These are phyloP conservation scores for Caenorhabditis sp. DNA, from an alignment of 2,888 invertebrate genomes.

Conservation along the genomic window DNA sequence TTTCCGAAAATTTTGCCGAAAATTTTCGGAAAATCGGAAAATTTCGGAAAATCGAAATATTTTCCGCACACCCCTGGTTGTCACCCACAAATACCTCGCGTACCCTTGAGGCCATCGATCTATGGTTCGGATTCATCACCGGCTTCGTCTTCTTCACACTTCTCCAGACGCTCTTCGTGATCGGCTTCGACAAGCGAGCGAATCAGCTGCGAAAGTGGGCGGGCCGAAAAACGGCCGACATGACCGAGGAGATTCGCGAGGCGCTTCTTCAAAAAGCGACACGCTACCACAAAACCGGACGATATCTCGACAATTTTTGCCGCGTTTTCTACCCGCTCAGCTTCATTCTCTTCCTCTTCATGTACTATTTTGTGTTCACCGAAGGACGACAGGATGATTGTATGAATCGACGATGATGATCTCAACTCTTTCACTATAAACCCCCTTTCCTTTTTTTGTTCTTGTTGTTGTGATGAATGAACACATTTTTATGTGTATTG, in stretches of 20 bases:
- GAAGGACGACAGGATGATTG: slow-evolving; percentile 75
- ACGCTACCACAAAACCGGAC: slow-evolving; percentile 76
- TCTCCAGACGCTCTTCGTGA: slow-evolving; percentile 78
- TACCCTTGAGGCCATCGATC: slow-evolving; percentile 78
- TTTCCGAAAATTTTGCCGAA: no score
- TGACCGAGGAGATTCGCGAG: slow-evolving; percentile 75
- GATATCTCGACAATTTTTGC: slow-evolving; percentile 77
- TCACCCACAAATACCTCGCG: no score
- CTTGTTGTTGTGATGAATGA: not conserved
- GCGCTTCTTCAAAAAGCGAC: slow-evolving; percentile 73
- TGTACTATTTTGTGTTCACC: slow-evolving; percentile 79
- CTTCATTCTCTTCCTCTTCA: slow-evolving; percentile 77
- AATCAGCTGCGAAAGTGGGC: slow-evolving; percentile 78
- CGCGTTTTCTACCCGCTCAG: slow-evolving; percentile 77
- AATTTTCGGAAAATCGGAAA: no score
- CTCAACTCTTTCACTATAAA: no score
- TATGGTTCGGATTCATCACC: slow-evolving; percentile 79
- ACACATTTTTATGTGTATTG: no score
- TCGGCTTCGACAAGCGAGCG: slow-evolving; percentile 79
- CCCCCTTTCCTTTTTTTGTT: slow-evolving; percentile 9
- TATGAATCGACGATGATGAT: slow-evolving; percentile 61
- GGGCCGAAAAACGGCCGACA: slow-evolving; percentile 71
- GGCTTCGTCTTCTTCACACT: slow-evolving; percentile 79
- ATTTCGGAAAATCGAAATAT: no score
- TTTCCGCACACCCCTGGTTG: no score